These are phyloP conservation scores for Eutolmus rufibarbis DNA, from an alignment of 2,888 invertebrate genomes.

Conservation along the genomic window DNA sequence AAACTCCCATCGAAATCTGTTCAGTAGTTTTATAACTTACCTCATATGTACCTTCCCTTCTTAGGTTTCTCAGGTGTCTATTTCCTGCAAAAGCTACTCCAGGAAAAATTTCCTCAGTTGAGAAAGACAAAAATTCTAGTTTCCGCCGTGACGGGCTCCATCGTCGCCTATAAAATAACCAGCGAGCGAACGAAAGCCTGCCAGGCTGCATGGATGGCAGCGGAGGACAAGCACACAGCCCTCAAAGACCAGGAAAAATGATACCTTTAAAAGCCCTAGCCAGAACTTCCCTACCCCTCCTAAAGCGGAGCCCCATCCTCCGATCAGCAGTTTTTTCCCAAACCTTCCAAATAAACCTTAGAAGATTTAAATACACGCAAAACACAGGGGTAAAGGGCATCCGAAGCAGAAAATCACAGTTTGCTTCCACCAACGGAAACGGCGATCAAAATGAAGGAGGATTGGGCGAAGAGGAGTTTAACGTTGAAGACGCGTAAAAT, in stretches of 20 bases:
- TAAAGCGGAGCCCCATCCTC: neutral
- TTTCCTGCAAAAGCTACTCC: conserved; percentile 60
- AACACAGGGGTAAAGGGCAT: conserved; percentile 60
- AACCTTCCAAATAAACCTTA: neutral
- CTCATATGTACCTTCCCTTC: neutral
- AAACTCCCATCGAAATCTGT: too few species aligned
- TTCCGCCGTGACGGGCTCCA: conserved; percentile 57
- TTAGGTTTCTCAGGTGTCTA: conserved; percentile 63
- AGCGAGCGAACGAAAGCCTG: conserved; percentile 61
- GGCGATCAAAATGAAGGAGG: conserved; percentile 48
- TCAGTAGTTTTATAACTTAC: too few species aligned
- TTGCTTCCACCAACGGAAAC: conserved; percentile 49
- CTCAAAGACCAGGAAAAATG: conserved; percentile 56
- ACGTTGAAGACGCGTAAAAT: neutral
- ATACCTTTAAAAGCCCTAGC: conserved; percentile 24
- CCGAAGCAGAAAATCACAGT: conserved; percentile 54
- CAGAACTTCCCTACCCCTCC: neutral
- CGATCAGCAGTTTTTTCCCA: neutral
- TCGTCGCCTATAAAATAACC: conserved; percentile 60
- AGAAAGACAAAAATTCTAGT: conserved; percentile 58
- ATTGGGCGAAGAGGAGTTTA: conserved; percentile 50
- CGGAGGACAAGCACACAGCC: conserved; percentile 61
- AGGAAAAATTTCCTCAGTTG: conserved; percentile 58
- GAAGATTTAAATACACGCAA: conserved; percentile 56
- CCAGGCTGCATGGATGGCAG: conserved; percentile 64